phyloP scores from a whole-genome alignment of 1,140 invertebrate genomes.

The Pinna nobilis region DNA sequence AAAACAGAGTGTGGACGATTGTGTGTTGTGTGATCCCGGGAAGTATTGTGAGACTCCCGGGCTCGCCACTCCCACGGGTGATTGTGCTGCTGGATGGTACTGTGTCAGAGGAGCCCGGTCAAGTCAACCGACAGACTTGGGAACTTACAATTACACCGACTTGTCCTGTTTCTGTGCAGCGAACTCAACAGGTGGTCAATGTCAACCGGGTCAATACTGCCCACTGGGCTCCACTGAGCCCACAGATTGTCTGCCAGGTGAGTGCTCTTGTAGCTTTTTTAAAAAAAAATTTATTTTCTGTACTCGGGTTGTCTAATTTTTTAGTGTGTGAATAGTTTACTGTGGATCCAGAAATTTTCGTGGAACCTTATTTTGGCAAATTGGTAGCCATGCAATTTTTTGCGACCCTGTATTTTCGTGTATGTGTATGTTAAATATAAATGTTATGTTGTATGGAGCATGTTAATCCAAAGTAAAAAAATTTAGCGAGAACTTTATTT shows the following conservation, averaged over 20 bases:
- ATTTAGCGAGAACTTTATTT: no score
- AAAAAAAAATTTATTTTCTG: background rate
- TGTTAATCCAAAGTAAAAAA: no score
- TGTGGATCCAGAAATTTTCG: background rate
- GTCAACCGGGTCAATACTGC: conserved; percentile 66
- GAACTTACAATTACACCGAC: conserved; percentile 52
- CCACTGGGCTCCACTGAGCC: conserved; percentile 63
- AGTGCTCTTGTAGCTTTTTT: background rate
- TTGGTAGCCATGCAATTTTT: no score
- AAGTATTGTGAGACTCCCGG: conserved; percentile 65
- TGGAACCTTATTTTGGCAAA: background rate
- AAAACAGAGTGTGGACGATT: conserved; percentile 54
- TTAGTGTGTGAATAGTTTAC: background rate
- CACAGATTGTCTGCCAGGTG: conserved; percentile 60
- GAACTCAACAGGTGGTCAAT: conserved; percentile 70
- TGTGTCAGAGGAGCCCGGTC: conserved; percentile 67
- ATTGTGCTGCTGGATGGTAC: conserved; percentile 68
- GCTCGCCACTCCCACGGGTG: conserved; percentile 50
- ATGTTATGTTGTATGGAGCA: no score
- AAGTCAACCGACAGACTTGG: conserved; percentile 60
- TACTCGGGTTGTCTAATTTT: background rate
- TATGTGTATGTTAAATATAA: no score
- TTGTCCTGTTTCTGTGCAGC: conserved; percentile 62
- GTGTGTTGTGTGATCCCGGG: conserved; percentile 64
- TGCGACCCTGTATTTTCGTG: no score